These are phyloP conservation scores for Stictonetta naevosa DNA, from an alignment of 2,113 vertebrate species.

Conservation along the genomic window DNA sequence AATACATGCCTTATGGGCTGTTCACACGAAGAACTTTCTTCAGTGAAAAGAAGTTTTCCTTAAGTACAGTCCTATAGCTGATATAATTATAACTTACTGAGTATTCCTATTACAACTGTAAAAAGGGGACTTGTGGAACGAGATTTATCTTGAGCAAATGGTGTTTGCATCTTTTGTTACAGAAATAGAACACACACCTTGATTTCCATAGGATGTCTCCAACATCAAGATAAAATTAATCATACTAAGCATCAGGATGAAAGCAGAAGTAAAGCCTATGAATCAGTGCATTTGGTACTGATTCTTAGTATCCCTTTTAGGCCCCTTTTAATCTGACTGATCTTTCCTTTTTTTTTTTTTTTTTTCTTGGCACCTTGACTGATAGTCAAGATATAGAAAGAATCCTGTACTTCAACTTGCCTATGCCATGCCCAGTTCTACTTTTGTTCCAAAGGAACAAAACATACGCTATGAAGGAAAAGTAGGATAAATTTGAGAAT, in stretches of 20 bases:
- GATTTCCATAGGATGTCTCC: neutral
- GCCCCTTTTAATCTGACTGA: neutral
- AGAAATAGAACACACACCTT: constrained; percentile 51
- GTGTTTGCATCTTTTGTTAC: neutral
- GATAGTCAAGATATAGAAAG: neutral
- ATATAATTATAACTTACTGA: neutral
- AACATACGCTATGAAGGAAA: neutral
- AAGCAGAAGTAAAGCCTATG: constrained; percentile 21
- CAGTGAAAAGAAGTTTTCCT: neutral
- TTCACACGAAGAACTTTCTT: constrained; percentile 12
- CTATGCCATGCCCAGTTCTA: neutral
- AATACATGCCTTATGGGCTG: neutral
- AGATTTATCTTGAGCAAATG: constrained; percentile 24
- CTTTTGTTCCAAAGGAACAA: neutral
- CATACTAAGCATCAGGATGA: constrained; percentile 35
- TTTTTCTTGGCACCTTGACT: neutral
- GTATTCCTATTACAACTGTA: neutral
- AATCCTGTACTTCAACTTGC: neutral
- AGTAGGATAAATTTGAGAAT: neutral
- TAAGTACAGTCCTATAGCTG: neutral
- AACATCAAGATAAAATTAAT: constrained; percentile 11
- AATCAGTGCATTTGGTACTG: neutral
- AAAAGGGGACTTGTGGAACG: neutral
- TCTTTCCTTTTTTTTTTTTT: neutral
- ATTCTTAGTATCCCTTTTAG: neutral